These are phyloP conservation scores for Nymphicus hollandicus DNA, from an alignment of 2,113 vertebrate genomes.

Conservation along the genomic window DNA sequence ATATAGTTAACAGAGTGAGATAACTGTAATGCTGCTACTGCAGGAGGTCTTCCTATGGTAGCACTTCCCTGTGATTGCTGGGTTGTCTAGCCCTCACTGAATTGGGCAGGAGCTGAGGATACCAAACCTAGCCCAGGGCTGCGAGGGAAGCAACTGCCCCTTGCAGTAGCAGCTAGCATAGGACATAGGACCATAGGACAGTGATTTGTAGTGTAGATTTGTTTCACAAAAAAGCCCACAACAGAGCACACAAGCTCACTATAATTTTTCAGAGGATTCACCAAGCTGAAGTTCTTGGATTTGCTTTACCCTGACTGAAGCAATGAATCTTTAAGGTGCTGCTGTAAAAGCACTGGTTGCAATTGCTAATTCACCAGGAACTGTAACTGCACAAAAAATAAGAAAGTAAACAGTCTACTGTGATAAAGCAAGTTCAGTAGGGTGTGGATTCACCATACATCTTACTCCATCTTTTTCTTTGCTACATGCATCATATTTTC, in stretches of 20 bases:
- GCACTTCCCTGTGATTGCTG: background rate
- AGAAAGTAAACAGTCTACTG: background rate
- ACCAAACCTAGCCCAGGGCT: background rate
- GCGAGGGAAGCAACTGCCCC: fast-evolving
- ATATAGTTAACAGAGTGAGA: background rate
- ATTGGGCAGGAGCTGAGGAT: background rate
- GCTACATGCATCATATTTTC: background rate
- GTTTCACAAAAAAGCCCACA: background rate
- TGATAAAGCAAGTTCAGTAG: background rate
- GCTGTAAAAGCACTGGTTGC: background rate
- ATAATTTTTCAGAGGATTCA: background rate
- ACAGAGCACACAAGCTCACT: background rate
- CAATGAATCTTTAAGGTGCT: background rate
- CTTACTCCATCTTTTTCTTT: background rate
- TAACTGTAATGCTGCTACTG: background rate
- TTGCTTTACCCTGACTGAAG: background rate
- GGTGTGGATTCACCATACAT: background rate
- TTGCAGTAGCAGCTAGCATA: background rate
- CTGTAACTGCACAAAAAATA: background rate
- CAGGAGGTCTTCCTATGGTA: background rate
- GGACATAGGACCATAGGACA: background rate
- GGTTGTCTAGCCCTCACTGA: background rate
- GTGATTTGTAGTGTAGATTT: background rate
- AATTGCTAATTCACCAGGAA: background rate
- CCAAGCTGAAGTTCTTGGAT: background rate